phyloP scores from a whole-genome alignment of 92 coral and sea anemone genomes.

The Umimayanthus chanpuru region DNA sequence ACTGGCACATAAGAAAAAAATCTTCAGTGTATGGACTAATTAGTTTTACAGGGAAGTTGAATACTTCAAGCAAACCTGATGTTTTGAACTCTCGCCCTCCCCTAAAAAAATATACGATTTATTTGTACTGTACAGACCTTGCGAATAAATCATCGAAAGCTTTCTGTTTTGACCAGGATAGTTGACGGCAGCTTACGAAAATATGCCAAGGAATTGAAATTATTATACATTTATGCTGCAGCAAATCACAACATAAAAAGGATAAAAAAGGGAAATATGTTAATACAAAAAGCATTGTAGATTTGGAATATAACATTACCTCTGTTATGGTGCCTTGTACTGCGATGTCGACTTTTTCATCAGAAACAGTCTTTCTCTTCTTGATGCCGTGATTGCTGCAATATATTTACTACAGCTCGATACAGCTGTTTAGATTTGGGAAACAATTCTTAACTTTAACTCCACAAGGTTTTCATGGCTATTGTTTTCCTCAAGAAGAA shows the following conservation, averaged over 20 bases:
- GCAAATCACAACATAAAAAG: no score
- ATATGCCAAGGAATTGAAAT: no score
- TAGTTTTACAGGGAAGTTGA: constrained; percentile 19
- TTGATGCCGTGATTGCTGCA: constrained; percentile 35
- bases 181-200: no score
- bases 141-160: no score
- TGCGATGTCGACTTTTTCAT: neutral
- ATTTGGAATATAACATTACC: neutral
- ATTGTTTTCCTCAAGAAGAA: constrained; percentile 37
- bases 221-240: no score
- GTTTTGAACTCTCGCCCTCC: no score
- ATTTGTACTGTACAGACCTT: no score
- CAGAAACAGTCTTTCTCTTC: constrained; percentile 28
- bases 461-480: constrained; percentile 33
- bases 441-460: constrained; percentile 21
- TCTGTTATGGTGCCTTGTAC: constrained; percentile 14
- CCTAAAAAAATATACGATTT: neutral
- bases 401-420: constrained; percentile 32
- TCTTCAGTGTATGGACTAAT: constrained; percentile 9
- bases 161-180: no score
- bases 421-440: neutral
- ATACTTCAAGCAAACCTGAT: neutral
- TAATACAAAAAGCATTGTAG: no score
- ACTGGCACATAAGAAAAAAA: no score
- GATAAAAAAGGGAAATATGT: no score